Evolutionary conservation across 2,797 vertebrate species (phyloP), one percentile per base, ranked within the genome.

Genomic region (Spheniscus humboldti): DNA sequence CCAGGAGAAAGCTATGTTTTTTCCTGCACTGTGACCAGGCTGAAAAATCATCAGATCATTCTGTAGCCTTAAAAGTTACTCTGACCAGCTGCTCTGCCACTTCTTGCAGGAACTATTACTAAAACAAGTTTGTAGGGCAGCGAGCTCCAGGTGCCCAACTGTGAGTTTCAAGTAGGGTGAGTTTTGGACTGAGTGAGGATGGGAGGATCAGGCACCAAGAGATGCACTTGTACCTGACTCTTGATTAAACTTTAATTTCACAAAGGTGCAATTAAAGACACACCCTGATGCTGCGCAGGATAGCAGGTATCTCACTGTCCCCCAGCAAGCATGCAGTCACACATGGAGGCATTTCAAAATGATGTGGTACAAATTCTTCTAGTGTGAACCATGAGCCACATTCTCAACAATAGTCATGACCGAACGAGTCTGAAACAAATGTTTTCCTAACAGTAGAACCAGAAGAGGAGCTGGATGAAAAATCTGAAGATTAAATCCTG

Each of bases 111-210:
- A 91, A 13, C 47, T 79, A 3, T 50, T 73, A 43, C 52, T 79
- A 37, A 52, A 76, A 28, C 10, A 43, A 57, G 25, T 13, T 31
- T 39, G 11, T 15, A 69, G 57, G 47, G 19, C 35, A 82, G 55
- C 0, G 1, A 85, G 17, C 33, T 68, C 15, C 53, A 45, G 22
- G 18, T 75, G 15, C 19, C 33, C 0, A 1, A 30, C 20, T 23
- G 28, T 82, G 16, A 11, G 10, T 41, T 86, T 88, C 33, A 62
- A 33, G 22, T 18, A 78, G 30, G 8, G 45, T 80, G n/a, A 76
- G 67, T 62, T 90, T 75, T 81, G 43, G 57, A 59, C 55, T 64
- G 66, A 25, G 35, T 31, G 27, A 77, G 47, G 45, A 47, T 31
- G 60, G 64, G 22, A n/a, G 33, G 28, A 56, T 60, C 24, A 57